Evolutionary conservation across 2,797 vertebrate genomes (phyloP).

Genomic region (Pyrocephalus nanus): DNA sequence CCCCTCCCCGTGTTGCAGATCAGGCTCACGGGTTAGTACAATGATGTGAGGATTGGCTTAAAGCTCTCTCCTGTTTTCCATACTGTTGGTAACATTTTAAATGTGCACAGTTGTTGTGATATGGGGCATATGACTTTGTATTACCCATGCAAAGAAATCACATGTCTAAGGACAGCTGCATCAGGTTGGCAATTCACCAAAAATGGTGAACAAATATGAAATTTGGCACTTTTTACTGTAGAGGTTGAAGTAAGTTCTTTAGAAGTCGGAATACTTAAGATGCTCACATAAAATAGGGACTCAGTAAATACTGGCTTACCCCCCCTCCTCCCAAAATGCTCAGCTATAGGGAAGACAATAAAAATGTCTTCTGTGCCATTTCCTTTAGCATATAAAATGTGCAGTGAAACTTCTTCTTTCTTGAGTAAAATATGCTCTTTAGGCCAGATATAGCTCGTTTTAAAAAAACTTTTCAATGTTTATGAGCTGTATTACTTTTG

Average conservation of each 20-base stretch:
- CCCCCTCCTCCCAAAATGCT: background rate
- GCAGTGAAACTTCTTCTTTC: background rate
- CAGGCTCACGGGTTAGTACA: background rate
- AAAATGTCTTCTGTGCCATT: background rate
- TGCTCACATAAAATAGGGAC: background rate
- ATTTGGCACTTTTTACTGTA: background rate
- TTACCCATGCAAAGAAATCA: background rate
- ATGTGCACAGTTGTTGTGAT: background rate
- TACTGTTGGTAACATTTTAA: background rate
- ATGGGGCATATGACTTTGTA: background rate
- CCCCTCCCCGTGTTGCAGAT: background rate
- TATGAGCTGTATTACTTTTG: background rate
- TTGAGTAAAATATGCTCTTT: background rate
- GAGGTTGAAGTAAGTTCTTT: background rate
- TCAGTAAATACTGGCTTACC: background rate
- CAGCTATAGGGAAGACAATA: background rate
- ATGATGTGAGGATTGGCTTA: background rate
- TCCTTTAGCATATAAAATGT: background rate
- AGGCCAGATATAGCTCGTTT: background rate
- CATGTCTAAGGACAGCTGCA: background rate
- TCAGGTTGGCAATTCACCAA: background rate
- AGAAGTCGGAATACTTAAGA: background rate
- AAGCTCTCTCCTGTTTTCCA: background rate
- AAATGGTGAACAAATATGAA: background rate
- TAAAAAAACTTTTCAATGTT: background rate